Evolutionary conservation across 2,797 vertebrate genomes (phyloP).

Genomic region (Nothura maculosa): DNA sequence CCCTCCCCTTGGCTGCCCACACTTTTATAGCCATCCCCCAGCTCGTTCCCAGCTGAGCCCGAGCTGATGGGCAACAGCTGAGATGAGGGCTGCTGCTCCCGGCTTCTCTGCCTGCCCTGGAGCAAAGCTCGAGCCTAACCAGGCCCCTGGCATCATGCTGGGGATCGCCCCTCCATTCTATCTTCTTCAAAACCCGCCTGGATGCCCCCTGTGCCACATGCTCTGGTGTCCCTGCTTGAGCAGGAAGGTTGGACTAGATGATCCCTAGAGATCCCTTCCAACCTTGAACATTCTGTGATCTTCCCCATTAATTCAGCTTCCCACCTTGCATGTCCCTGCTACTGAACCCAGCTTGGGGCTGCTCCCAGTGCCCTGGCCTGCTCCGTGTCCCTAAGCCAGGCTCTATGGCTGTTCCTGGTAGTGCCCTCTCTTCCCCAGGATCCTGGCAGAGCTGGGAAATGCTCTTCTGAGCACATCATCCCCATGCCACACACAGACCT

Average conservation of each 20-base stretch:
- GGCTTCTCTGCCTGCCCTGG: neutral
- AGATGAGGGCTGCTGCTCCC: neutral
- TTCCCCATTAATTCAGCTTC: neutral
- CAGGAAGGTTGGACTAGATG: no score
- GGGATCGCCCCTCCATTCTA: neutral
- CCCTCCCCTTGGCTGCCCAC: neutral
- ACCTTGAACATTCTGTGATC: no score
- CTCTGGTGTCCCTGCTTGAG: no score
- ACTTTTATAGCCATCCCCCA: neutral
- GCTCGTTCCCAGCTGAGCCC: neutral
- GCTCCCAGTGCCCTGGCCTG: neutral
- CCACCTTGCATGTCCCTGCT: rapidly evolving
- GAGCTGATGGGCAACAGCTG: neutral
- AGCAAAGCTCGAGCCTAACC: neutral
- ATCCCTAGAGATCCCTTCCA: no score
- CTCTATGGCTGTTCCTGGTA: neutral
- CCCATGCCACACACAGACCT: neutral
- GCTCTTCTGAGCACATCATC: neutral
- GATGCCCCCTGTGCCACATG: no score
- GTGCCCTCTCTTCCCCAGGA: neutral
- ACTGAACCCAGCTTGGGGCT: neutral
- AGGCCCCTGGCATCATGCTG: neutral
- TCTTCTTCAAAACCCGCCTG: no score
- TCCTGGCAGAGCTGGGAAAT: neutral
- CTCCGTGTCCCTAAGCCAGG: neutral